Evolutionary conservation across 2,113 vertebrate genomes (phyloP), one percentile per base, ranked within the genome.

Genomic region (Lasiurus cinereus): DNA sequence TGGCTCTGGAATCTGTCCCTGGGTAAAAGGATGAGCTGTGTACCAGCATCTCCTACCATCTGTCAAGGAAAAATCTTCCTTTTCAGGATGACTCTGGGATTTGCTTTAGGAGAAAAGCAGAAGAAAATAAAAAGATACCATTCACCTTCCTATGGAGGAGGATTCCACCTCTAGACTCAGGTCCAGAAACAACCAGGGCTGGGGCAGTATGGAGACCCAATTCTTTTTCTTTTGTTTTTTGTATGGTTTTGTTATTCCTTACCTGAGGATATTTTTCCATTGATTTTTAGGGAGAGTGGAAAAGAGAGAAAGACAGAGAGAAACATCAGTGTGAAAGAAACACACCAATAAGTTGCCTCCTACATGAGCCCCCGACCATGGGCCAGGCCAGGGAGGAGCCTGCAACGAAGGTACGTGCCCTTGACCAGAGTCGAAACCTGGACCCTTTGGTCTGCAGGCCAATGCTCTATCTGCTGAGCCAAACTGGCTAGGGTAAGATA

Each of bases 31-130:
- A 79, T 74, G 76, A 94, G 8, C 64, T 11, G 18, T 54, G 6
- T 27, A 48, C 46, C 70, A 74, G 43, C 27, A 39, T 85, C 33
- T 93, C 78, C 69, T 73, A 14, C 56, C 12, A 84, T 21, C 76
- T 78, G 52, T 78, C 66, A 90, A 85, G 48, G 48, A 39, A 84
- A 69, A 36, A 36, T 46, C 72, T 43, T 83, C 39, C 62, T 96
- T 73, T 72, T 82, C 43, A 6, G 21, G 15, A 16, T 46, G n/a
- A 64, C 33, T 92, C 70, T 78, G 64, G 62, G 21, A 78, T 88
- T 85, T 92, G 73, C 43, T 85, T 95, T 64, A 83, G n/a, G 73
- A 85, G 46, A 90, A 94, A 95, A 88, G 16, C 43, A 88, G 24
- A 36, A 80, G 43, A 52, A 90, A 66, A 48, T 77, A 14, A 31